Conservation (phyloP, 2,888 invertebrate species). For the Melieria crassipennis region DNA sequence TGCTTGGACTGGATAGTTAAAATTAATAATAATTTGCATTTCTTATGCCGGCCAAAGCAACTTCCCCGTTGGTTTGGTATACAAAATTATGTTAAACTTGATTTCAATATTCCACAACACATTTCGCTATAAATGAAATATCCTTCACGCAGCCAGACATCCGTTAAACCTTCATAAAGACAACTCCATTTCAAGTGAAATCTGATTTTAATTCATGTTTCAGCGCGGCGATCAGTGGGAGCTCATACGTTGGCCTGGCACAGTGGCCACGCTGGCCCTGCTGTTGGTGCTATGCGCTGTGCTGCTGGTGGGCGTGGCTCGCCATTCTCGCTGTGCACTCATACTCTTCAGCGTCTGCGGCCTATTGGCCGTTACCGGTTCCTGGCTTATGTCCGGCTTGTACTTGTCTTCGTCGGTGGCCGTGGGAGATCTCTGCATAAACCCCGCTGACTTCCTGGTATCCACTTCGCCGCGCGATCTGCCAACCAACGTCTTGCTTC, state of each 20-base stretch:
- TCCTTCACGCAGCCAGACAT: too few species aligned
- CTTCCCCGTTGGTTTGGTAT: too few species aligned
- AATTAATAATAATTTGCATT: too few species aligned
- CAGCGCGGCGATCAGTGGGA: conserved; percentile 80
- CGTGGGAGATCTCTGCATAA: conserved; percentile 84
- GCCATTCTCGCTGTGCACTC: conserved; percentile 88
- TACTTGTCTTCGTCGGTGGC: conserved; percentile 88
- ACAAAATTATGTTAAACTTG: too few species aligned
- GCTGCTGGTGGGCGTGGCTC: conserved; percentile 87
- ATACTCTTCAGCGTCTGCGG: conserved; percentile 90
- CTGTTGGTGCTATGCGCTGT: conserved; percentile 89
- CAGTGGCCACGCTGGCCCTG: conserved; percentile 86
- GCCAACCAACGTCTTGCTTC: conserved; percentile 74
- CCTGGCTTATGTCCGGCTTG: conserved; percentile 88
- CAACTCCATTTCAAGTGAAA: too few species aligned
- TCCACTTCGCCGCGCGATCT: conserved; percentile 71
- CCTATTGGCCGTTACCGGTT: conserved; percentile 84
- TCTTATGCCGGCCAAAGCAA: too few species aligned
- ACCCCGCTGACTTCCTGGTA: conserved; percentile 83
- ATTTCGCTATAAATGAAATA: too few species aligned
- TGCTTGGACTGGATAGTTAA: too few species aligned
- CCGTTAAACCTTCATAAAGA: too few species aligned
- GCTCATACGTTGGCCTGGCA: conserved; percentile 85
- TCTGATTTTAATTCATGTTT: conserved; percentile 31
- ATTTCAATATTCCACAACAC: too few species aligned